These are phyloP conservation scores for Plecotus auritus DNA, from an alignment of 2,113 vertebrate genomes.

Conservation along the genomic window DNA sequence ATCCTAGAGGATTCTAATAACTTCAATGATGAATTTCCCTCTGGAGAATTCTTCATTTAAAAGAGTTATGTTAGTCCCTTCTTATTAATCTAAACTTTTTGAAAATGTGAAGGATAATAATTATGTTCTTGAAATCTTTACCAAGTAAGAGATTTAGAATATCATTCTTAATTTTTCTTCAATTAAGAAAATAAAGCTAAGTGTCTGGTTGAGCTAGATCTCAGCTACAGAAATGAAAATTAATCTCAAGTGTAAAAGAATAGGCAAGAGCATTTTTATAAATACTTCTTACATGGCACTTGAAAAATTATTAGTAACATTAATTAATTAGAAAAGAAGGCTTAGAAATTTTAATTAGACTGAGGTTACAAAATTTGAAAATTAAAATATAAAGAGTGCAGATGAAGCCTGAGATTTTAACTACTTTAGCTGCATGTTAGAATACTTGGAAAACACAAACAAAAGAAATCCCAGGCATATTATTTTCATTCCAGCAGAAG, in stretches of 20 bases:
- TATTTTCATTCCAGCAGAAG: background rate
- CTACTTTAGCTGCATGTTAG: background rate
- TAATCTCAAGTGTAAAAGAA: background rate
- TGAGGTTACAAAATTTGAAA: background rate
- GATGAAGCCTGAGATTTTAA: background rate
- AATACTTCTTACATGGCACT: background rate
- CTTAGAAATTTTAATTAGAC: background rate
- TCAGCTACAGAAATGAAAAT: background rate
- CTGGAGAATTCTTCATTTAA: conserved; percentile 26
- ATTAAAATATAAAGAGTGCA: background rate
- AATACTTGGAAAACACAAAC: background rate
- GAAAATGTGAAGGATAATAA: background rate
- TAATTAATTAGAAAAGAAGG: background rate
- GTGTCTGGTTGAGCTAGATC: background rate
- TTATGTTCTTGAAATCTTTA: background rate
- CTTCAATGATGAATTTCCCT: conserved; percentile 27
- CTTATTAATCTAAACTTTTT: conserved; percentile 1
- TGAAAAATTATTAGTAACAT: background rate
- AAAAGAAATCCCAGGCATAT: background rate
- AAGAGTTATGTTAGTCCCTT: background rate
- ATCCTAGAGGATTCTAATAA: background rate
- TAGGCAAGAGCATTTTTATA: background rate
- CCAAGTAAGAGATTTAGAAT: background rate
- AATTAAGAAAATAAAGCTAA: conserved; percentile 3
- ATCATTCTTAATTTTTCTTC: background rate